Conservation (phyloP, 1,140 invertebrate species). For the Drosophila rufa region DNA sequence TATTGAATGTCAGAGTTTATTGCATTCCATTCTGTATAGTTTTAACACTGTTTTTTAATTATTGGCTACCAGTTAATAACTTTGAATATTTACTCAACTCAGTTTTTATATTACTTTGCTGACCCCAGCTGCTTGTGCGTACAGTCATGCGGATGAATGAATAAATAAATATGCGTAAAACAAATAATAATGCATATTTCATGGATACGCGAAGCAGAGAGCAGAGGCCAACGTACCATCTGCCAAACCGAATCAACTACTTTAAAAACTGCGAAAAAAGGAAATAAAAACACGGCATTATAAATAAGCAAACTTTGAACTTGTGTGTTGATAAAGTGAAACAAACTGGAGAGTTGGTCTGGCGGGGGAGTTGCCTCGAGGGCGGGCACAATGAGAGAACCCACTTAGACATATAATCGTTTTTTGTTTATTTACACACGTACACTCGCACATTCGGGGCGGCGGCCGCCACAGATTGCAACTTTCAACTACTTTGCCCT, state of each 20-base stretch:
- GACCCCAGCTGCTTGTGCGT: conserved; percentile 3
- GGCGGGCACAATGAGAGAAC: conserved; percentile 18
- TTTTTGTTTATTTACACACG: conserved; percentile 36
- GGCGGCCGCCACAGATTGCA: conserved; percentile 43
- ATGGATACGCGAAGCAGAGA: conserved; percentile 24
- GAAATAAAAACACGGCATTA: conserved; percentile 7
- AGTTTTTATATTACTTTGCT: not conserved
- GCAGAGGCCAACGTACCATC: conserved; percentile 31
- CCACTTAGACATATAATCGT: conserved; percentile 38
- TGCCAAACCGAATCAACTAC: conserved; percentile 10
- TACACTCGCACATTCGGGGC: conserved; percentile 1
- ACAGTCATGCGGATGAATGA: conserved; percentile 74
- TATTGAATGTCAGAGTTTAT: not conserved
- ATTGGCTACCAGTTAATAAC: not conserved
- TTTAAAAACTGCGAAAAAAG: not conserved
- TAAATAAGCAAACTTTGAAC: conserved; percentile 35
- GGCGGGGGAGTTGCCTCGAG: not conserved
- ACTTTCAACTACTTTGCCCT: conserved; percentile 55
- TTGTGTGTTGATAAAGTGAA: conserved; percentile 21
- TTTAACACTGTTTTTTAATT: not conserved
- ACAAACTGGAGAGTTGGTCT: conserved; percentile 3
- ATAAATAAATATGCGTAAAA: conserved; percentile 72
- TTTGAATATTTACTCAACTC: not conserved
- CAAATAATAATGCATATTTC: conserved; percentile 78
- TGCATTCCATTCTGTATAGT: too few relatives aligned